Evolutionary conservation across 1,140 invertebrate genomes (phyloP).

Genomic region (Cherax destructor): DNA sequence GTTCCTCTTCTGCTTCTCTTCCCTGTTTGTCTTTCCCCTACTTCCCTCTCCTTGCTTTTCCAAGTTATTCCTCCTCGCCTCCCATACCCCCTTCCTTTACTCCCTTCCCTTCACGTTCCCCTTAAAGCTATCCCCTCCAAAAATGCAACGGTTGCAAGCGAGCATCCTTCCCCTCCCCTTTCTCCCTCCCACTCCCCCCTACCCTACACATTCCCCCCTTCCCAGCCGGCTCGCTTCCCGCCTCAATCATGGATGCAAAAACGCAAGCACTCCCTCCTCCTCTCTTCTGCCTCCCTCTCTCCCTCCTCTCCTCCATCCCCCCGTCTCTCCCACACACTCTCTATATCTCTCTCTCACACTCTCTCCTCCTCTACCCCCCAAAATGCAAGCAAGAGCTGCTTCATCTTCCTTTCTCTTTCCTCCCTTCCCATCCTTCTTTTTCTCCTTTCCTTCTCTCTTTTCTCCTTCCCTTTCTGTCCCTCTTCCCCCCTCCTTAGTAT

Average conservation of each 20-base stretch:
- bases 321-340: constrained; percentile 8
- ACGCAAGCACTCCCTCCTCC: constrained; percentile 13
- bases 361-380: too few relatives aligned
- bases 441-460: background rate
- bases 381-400: background rate
- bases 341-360: too few relatives aligned
- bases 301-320: background rate
- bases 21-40: background rate
- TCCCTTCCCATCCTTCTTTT: background rate
- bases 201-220: background rate
- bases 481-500: background rate
- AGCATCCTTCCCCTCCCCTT: background rate
- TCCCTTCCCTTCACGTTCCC: background rate
- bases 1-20: background rate
- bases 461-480: background rate
- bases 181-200: background rate
- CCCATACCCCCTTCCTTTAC: background rate
- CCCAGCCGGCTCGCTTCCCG: background rate
- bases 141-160: constrained; percentile 3
- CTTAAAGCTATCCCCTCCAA: background rate
- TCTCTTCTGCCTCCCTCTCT: background rate
- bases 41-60: constrained; percentile 14
- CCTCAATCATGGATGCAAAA: constrained; percentile 11
- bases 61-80: background rate
- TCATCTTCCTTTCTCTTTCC: background rate